phyloP scores from a whole-genome alignment of 1,140 invertebrate genomes.

The Patella vulgata region DNA sequence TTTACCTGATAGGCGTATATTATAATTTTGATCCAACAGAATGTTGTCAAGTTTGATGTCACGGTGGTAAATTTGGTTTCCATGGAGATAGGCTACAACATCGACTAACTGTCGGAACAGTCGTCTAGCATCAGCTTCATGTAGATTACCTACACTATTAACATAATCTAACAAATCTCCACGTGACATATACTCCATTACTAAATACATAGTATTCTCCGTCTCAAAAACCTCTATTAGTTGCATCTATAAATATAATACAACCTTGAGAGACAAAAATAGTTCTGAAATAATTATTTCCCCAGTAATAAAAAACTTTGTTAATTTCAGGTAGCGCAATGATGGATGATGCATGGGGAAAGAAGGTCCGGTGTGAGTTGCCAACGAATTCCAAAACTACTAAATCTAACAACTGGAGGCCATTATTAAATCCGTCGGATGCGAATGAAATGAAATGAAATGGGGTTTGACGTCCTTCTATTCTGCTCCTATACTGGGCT shows the following conservation, averaged over 20 bases:
- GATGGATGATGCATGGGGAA: no score
- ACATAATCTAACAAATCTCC: conserved; percentile 86
- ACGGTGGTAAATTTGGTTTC: conserved; percentile 76
- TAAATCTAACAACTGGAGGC: no score
- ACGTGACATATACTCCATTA: conserved; percentile 86
- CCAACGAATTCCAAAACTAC: no score
- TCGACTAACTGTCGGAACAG: conserved; percentile 76
- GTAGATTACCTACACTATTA: conserved; percentile 25
- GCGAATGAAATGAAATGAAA: no score
- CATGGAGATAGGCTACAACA: conserved; percentile 71
- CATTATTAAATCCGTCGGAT: no score
- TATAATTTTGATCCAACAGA: conserved; percentile 44
- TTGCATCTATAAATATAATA: conserved; percentile 22
- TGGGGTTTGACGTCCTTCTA: no score
- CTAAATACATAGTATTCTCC: conserved; percentile 78
- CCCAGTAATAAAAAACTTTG: no score
- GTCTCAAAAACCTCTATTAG: conserved; percentile 69
- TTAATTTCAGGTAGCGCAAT: background rate
- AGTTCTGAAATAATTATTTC: background rate
- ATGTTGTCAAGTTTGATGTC: conserved; percentile 59
- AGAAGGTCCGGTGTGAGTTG: no score
- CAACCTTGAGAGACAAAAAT: background rate
- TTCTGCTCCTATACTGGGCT: no score
- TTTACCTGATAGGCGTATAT: conserved; percentile 47
- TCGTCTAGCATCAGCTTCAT: conserved; percentile 43